phyloP scores from a whole-genome alignment of 23 tunicate genomes.

The Botrylloides violaceus region DNA sequence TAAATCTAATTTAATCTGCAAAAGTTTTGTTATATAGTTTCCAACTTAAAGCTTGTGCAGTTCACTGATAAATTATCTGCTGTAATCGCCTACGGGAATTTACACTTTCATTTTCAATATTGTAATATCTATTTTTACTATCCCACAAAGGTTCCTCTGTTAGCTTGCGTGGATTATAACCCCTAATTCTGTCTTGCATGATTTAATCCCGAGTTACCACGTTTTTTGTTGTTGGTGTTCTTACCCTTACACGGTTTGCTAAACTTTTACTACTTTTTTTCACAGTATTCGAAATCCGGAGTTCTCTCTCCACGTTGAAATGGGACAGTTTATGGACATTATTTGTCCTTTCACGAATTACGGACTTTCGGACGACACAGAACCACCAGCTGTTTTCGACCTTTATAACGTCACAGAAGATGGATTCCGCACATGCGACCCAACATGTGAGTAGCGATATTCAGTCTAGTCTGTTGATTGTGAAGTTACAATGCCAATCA shows the following conservation, averaged over 20 bases:
- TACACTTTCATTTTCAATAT: too few species aligned
- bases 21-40: too few species aligned
- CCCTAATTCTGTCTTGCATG: neutral
- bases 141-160: too few species aligned
- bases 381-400: conserved; percentile 37
- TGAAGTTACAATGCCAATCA: too few species aligned
- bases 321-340: conserved; percentile 82
- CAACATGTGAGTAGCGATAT: conserved; percentile 60
- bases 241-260: neutral
- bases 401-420: conserved; percentile 62
- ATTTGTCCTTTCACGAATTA: conserved; percentile 56
- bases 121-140: too few species aligned
- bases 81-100: too few species aligned
- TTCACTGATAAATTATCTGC: too few species aligned
- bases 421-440: conserved; percentile 38
- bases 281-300: conserved; percentile 10
- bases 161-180: too few species aligned
- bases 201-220: neutral
- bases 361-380: conserved; percentile 36
- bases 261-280: neutral
- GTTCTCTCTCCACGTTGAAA: conserved; percentile 33
- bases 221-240: neutral
- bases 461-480: too few species aligned
- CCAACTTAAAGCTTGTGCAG: too few species aligned
- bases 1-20: too few species aligned